Evolutionary conservation across 1,140 invertebrate species (phyloP).

Genomic region (Acromyrmex heyeri): DNA sequence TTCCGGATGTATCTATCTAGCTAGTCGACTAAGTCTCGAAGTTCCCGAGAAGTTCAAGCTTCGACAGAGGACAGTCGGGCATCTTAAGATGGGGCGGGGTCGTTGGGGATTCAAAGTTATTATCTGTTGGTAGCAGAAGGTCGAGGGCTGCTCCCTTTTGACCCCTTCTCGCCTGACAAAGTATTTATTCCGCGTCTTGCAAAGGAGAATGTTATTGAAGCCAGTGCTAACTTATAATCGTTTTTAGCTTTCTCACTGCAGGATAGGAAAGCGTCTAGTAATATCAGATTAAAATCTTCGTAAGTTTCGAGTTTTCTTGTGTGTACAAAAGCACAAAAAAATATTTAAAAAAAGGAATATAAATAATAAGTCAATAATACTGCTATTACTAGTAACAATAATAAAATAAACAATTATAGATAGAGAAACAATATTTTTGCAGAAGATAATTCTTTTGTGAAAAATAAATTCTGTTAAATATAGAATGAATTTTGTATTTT

Average conservation of each 20-base stretch:
- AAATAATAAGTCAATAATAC: background rate
- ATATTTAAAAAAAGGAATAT: background rate
- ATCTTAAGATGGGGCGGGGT: slow-evolving; percentile 15
- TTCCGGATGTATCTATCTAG: slow-evolving; percentile 53
- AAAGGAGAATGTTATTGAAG: slow-evolving; percentile 60
- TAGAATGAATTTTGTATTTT: background rate
- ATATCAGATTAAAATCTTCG: background rate
- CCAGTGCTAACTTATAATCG: slow-evolving; percentile 71
- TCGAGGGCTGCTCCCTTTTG: slow-evolving; percentile 48
- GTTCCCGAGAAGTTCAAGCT: slow-evolving; percentile 67
- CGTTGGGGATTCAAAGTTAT: slow-evolving; percentile 74
- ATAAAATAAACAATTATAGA: background rate
- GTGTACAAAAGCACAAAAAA: background rate
- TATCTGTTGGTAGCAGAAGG: slow-evolving; percentile 78
- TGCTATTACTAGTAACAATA: background rate
- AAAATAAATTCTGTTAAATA: background rate
- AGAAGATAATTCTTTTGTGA: background rate
- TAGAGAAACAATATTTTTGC: background rate
- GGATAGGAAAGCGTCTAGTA: background rate
- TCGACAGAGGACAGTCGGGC: slow-evolving; percentile 56
- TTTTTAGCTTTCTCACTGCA: slow-evolving; percentile 52
- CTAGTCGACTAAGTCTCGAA: slow-evolving; percentile 60
- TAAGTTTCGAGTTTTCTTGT: background rate
- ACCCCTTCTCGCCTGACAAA: slow-evolving; percentile 21
- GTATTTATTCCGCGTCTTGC: slow-evolving; percentile 60